Evolutionary conservation across 2,888 invertebrate genomes (phyloP).

Genomic region (Erebia palarica): DNA sequence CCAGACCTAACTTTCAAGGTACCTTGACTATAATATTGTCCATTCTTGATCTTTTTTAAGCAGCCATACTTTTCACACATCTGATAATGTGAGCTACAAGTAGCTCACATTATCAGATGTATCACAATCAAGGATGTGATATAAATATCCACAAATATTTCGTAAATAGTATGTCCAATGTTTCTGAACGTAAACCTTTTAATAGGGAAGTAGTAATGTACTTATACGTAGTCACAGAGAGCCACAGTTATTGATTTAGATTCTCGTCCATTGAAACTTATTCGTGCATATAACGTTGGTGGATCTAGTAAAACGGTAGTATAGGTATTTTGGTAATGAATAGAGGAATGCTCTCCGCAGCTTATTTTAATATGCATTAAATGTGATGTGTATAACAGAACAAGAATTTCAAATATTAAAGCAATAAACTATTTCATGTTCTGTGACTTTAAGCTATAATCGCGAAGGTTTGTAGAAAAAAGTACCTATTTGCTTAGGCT

Average conservation of each 20-base stretch:
- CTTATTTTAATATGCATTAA: background rate
- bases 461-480: too few species aligned
- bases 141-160: background rate
- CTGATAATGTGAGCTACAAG: conserved; percentile 7
- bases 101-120: too few species aligned
- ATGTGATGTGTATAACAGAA: too few species aligned
- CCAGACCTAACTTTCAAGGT: conserved; percentile 41
- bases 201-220: background rate
- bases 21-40: conserved; percentile 20
- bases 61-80: conserved; percentile 9
- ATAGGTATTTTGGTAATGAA: background rate
- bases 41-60: conserved; percentile 24
- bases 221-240: conserved; percentile 7
- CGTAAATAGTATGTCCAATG: background rate
- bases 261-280: conserved; percentile 21
- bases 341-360: background rate
- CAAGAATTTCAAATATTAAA: too few species aligned
- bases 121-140: background rate
- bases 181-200: background rate
- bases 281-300: conserved; percentile 18
- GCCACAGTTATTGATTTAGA: conserved; percentile 22
- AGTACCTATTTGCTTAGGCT: too few species aligned
- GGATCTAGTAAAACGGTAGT: background rate
- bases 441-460: too few species aligned
- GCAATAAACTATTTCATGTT: too few species aligned